These are phyloP conservation scores for Microctonus brassicae DNA, from an alignment of 2,888 invertebrate genomes.

Conservation along the genomic window DNA sequence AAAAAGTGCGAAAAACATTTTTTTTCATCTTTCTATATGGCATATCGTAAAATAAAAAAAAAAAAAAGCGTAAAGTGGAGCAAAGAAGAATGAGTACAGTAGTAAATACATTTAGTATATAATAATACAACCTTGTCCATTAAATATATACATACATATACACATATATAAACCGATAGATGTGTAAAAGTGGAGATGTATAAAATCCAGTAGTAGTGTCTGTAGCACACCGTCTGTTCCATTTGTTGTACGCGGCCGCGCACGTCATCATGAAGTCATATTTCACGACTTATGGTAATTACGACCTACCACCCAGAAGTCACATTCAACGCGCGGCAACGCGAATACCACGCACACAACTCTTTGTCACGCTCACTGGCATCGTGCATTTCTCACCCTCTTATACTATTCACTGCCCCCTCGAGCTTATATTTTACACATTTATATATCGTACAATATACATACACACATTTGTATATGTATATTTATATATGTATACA, in stretches of 20 bases:
- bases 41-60: neutral
- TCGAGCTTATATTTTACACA: slow-evolving; percentile 8
- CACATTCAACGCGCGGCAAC: slow-evolving; percentile 30
- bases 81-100: neutral
- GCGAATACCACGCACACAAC: slow-evolving; percentile 25
- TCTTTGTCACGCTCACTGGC: slow-evolving; percentile 35
- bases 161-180: neutral
- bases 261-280: slow-evolving; percentile 66
- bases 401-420: slow-evolving; percentile 1
- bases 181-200: too few species aligned
- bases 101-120: neutral
- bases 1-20: neutral
- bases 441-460: slow-evolving; percentile 21
- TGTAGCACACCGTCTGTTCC: slow-evolving; percentile 48
- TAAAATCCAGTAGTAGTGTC: neutral
- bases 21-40: neutral
- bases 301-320: slow-evolving; percentile 63
- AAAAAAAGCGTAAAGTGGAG: too few species aligned
- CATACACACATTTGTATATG: slow-evolving; percentile 7
- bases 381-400: slow-evolving; percentile 21
- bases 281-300: slow-evolving; percentile 68
- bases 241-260: slow-evolving; percentile 57
- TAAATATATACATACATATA: neutral
- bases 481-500: slow-evolving; percentile 25
- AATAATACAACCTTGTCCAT: neutral